These are phyloP conservation scores for Eretmochelys imbricata DNA, from an alignment of 2,113 vertebrate genomes.

Conservation along the genomic window DNA sequence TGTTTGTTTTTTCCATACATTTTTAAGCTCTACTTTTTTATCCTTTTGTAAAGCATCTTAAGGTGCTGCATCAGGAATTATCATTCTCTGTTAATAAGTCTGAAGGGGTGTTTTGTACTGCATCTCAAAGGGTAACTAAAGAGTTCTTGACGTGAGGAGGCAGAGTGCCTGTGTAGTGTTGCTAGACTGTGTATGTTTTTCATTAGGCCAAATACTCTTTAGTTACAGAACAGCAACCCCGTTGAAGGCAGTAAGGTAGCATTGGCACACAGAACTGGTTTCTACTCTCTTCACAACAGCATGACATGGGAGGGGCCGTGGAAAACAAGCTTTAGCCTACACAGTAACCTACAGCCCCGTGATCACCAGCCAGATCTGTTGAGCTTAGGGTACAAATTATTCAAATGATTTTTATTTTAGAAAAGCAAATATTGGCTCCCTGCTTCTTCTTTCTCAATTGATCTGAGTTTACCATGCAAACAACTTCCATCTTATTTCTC, in stretches of 20 bases:
- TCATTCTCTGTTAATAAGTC: too few relatives aligned
- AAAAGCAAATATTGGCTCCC: background rate
- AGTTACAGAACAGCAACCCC: background rate
- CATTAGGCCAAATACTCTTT: background rate
- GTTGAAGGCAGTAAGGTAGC: background rate
- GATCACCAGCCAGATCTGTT: background rate
- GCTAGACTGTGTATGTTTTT: background rate
- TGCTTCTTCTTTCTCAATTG: background rate
- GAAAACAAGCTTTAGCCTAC: too few relatives aligned
- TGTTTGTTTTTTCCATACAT: too few relatives aligned
- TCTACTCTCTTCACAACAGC: background rate
- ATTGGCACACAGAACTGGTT: background rate
- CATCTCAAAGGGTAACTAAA: too few relatives aligned
- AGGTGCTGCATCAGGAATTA: too few relatives aligned
- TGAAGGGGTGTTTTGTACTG: too few relatives aligned
- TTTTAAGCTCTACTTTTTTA: too few relatives aligned
- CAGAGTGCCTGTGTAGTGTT: too few relatives aligned
- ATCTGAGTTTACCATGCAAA: background rate
- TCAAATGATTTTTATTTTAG: background rate
- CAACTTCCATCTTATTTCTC: background rate
- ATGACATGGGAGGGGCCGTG: background rate
- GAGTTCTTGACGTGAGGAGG: too few relatives aligned
- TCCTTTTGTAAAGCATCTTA: background rate
- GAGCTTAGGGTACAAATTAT: background rate
- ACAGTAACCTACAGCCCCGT: background rate